phyloP scores from a whole-genome alignment of 2,113 vertebrate species.

The Anolis sagrei region DNA sequence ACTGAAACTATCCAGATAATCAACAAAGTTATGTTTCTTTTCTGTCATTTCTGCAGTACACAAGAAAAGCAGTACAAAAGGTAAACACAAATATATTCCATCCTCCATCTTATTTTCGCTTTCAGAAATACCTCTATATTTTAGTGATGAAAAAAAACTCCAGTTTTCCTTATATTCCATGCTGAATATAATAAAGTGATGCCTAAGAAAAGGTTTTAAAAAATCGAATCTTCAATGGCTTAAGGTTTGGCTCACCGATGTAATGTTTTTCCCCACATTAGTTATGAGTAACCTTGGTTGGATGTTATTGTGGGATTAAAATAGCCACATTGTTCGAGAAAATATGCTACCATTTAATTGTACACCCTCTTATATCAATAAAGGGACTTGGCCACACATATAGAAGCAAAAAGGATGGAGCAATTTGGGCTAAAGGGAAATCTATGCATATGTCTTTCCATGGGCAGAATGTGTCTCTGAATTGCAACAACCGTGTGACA shows the following conservation, averaged over 20 bases:
- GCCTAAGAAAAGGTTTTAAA: conserved; percentile 53
- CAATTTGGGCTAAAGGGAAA: no score
- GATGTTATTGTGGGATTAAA: conserved; percentile 56
- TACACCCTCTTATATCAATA: conserved; percentile 16
- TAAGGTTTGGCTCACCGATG: conserved; percentile 59
- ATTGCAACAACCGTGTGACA: not conserved
- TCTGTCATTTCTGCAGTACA: conserved; percentile 77
- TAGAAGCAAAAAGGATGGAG: not conserved
- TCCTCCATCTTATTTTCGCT: no score
- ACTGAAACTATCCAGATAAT: not conserved
- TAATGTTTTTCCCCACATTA: conserved; percentile 60
- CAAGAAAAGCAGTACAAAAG: conserved; percentile 70
- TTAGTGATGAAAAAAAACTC: conserved; percentile 11
- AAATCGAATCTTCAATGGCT: conserved; percentile 64
- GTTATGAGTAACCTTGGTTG: not conserved
- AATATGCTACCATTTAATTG: conserved; percentile 64
- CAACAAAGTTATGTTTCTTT: conserved; percentile 70
- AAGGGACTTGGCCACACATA: not conserved
- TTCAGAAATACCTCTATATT: no score
- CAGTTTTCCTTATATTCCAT: conserved; percentile 24
- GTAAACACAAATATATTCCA: conserved; percentile 66
- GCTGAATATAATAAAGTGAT: conserved; percentile 58
- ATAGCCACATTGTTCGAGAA: conserved; percentile 63
- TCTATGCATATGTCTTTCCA: not conserved
- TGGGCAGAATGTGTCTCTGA: not conserved